Conservation (phyloP, 2,797 vertebrate genomes). For the Hemitrygon akajei region DNA sequence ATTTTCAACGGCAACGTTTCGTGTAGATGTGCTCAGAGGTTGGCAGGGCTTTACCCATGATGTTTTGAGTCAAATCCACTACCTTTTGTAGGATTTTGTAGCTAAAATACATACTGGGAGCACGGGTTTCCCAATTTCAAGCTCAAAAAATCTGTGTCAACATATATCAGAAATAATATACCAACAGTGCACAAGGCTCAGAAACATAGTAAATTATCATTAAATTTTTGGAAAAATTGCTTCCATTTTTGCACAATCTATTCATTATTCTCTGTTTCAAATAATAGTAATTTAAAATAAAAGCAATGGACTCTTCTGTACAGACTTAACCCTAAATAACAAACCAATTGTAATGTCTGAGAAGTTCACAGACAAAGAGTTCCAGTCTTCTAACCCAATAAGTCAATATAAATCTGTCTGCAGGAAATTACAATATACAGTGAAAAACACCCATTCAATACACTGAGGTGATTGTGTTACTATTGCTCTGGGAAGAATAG, state of each 20-base stretch:
- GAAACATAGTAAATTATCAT: not conserved
- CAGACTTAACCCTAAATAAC: not conserved
- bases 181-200: not conserved
- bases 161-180: not conserved
- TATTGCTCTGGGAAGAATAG: not conserved
- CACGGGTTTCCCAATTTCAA: not conserved
- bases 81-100: too few species aligned
- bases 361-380: not conserved
- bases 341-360: not conserved
- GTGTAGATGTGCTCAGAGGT: too few species aligned
- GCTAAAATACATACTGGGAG: not conserved
- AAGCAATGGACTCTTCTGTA: not conserved
- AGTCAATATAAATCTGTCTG: conserved; percentile 14
- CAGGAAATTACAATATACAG: not conserved
- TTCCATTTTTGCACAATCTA: not conserved
- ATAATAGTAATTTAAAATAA: conserved; percentile 10
- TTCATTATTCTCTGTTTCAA: not conserved
- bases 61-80: too few species aligned
- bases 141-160: not conserved
- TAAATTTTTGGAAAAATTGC: not conserved
- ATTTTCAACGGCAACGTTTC: too few species aligned
- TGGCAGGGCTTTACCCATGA: too few species aligned
- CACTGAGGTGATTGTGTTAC: conserved; percentile 2
- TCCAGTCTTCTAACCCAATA: not conserved
- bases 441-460: not conserved